Evolutionary conservation across 2,797 vertebrate genomes (phyloP).

Genomic region (Tokudaia muenninki): DNA sequence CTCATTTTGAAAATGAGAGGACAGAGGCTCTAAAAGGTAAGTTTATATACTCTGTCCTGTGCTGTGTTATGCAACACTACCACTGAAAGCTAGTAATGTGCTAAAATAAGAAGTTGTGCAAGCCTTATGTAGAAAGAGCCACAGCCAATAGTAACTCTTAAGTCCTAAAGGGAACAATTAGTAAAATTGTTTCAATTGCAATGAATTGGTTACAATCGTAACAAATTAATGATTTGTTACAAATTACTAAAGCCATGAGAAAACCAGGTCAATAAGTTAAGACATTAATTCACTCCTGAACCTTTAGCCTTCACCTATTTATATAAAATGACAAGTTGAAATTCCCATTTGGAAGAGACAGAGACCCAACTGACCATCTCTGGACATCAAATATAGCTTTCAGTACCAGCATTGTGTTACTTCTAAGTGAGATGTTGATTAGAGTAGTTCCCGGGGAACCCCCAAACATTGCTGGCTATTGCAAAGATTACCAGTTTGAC

Average conservation of each 20-base stretch:
- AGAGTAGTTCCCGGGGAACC: not conserved
- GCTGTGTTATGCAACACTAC: not conserved
- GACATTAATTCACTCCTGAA: not conserved
- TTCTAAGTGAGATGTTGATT: not conserved
- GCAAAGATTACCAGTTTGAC: not conserved
- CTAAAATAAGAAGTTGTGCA: too few species aligned
- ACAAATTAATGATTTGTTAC: not conserved
- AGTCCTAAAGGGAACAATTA: not conserved
- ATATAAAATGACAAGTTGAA: not conserved
- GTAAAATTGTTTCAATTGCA: not conserved
- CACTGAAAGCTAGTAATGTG: not conserved
- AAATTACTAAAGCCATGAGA: not conserved
- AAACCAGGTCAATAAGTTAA: not conserved
- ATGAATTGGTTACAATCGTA: not conserved
- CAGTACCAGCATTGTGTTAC: not conserved
- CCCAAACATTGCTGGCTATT: not conserved
- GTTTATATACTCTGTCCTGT: not conserved
- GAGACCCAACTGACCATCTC: not conserved
- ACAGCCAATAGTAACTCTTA: not conserved
- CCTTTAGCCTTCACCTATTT: not conserved
- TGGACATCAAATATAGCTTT: not conserved
- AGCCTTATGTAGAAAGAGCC: not conserved
- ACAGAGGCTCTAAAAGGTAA: not conserved
- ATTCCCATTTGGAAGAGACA: not conserved
- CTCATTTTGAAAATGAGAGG: not conserved